Conservation (phyloP, 2,113 vertebrate genomes). For the Gallinago undulata region DNA sequence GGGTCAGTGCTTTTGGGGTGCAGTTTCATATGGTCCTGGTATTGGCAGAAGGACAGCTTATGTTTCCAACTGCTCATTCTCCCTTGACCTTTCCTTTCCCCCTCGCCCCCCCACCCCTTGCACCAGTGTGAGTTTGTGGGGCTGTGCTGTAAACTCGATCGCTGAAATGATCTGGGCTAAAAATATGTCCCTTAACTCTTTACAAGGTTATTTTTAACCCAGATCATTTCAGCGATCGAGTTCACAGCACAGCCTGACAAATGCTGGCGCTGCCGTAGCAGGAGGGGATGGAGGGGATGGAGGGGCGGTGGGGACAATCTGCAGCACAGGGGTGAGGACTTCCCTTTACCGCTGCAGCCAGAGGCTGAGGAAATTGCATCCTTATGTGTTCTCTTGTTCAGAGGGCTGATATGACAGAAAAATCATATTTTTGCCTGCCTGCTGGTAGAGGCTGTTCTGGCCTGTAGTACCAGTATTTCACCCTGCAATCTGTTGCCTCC, state of each 20-base stretch:
- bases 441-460: not conserved
- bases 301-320: not conserved
- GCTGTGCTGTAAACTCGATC: constrained; percentile 19
- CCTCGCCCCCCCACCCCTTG: not conserved
- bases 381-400: not conserved
- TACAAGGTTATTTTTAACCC: constrained; percentile 55
- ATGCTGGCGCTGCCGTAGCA: not conserved
- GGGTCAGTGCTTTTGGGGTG: not conserved
- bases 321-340: not conserved
- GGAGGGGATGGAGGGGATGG: not conserved
- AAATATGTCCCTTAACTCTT: constrained; percentile 51
- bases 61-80: not conserved
- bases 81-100: constrained; percentile 37
- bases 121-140: not conserved
- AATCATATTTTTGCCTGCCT: not conserved
- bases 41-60: not conserved
- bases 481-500: not conserved
- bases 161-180: constrained; percentile 45
- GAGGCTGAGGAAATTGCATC: not conserved
- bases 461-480: not conserved
- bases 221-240: not conserved
- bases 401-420: not conserved
- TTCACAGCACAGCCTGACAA: not conserved
- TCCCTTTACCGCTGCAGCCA: not conserved
- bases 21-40: not conserved